A percentile compares a stretch with the other conserved stretches of the same genome.
These are phyloP conservation scores for Brachystomella parvula DNA, from an alignment of 1,140 invertebrate genomes.

Conservation along the genomic window DNA sequence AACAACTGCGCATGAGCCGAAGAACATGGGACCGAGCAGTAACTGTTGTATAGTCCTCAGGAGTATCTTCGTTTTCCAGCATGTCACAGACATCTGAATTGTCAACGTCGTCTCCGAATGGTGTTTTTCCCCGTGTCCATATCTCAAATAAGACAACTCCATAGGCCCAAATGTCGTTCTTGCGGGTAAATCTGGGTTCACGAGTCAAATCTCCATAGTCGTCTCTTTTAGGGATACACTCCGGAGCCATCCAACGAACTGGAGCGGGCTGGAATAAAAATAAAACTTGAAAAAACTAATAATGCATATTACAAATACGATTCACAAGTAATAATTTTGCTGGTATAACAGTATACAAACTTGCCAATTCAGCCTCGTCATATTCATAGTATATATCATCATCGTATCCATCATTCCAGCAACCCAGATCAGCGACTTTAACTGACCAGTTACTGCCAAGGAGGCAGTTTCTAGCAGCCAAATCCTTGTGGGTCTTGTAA, in stretches of 20 bases:
- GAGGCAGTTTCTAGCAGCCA: not conserved
- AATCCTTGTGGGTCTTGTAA: not conserved
- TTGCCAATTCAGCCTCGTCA: not conserved
- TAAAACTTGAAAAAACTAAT: not conserved
- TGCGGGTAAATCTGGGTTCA: not conserved
- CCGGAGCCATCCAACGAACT: constrained; percentile 5
- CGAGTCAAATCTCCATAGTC: not conserved
- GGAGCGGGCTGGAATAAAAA: not conserved
- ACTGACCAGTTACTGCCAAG: not conserved
- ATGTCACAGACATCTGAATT: not conserved
- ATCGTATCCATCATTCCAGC: not conserved
- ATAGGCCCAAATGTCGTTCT: constrained; percentile 11
- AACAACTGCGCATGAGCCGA: not conserved
- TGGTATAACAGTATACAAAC: not conserved
- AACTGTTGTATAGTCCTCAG: not conserved
- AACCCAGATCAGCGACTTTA: constrained; percentile 2
- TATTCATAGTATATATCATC: not conserved
- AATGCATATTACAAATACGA: too few species aligned
- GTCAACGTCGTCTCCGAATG: not conserved
- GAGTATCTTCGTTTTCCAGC: not conserved
- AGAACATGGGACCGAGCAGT: not conserved
- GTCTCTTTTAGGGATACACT: not conserved
- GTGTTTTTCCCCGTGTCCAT: not conserved
- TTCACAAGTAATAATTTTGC: too few species aligned
- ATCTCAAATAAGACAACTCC: constrained; percentile 2